Conservation (phyloP, 1,140 invertebrate genomes). For the Heterodera carotae region DNA sequence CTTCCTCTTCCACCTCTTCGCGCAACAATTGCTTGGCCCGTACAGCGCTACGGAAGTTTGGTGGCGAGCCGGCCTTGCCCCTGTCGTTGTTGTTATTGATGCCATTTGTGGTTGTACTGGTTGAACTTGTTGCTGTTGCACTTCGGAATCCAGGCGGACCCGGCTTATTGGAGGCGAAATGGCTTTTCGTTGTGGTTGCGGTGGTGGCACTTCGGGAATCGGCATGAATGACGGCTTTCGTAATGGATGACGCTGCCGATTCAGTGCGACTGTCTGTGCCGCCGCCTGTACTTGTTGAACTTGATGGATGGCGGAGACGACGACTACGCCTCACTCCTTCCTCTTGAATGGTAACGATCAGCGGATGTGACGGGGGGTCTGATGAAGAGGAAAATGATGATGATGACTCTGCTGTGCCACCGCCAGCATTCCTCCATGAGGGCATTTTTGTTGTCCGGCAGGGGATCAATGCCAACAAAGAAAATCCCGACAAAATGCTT, state of each 20-base stretch:
- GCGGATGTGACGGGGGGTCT: neutral
- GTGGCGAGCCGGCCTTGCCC: neutral
- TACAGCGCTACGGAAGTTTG: neutral
- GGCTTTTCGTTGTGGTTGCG: no score
- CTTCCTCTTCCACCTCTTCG: neutral
- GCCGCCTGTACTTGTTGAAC: neutral
- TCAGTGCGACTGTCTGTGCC: neutral
- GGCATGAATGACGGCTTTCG: no score
- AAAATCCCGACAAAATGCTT: neutral
- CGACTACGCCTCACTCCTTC: neutral
- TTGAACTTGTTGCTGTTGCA: neutral
- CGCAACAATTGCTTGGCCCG: neutral
- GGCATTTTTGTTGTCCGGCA: neutral
- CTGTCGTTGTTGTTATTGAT: neutral
- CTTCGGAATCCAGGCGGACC: neutral
- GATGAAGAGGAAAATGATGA: constrained; percentile 1
- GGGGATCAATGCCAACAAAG: neutral
- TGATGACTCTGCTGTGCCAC: no score
- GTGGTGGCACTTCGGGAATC: no score
- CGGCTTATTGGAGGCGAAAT: no score
- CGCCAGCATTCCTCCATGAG: neutral
- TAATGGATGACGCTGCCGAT: neutral
- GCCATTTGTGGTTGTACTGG: neutral
- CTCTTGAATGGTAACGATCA: constrained; percentile 3
- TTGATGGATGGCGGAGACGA: no score